Conservation (phyloP, 2,888 invertebrate genomes). For the Phrixothrix hirtus region DNA sequence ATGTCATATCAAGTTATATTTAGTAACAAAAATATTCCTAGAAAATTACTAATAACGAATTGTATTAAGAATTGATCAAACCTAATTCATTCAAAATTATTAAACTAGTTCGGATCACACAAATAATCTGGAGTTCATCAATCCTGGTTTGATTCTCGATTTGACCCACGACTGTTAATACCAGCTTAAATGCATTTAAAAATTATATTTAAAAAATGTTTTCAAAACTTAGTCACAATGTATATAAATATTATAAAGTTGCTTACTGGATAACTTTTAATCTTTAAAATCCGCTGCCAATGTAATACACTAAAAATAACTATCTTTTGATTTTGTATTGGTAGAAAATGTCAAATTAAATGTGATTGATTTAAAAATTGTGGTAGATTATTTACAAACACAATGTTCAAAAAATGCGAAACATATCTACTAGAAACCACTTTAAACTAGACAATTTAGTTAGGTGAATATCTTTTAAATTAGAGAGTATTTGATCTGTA, state of each 20-base stretch:
- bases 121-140: too few species aligned
- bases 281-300: background rate
- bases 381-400: constrained; percentile 10
- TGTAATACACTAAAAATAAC: constrained; percentile 6
- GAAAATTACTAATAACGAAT: too few species aligned
- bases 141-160: too few species aligned
- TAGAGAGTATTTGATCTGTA: background rate
- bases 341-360: constrained; percentile 25
- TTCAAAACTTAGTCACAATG: background rate
- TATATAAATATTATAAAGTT: background rate
- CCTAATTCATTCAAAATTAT: too few species aligned
- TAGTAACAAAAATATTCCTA: too few species aligned
- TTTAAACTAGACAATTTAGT: constrained; percentile 1
- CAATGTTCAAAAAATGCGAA: too few species aligned
- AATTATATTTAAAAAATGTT: background rate
- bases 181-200: too few species aligned
- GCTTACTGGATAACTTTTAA: background rate
- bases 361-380: constrained; percentile 26
- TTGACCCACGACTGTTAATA: too few species aligned
- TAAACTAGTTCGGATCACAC: too few species aligned
- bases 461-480: background rate
- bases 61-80: too few species aligned
- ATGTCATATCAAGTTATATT: too few species aligned
- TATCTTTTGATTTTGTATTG: constrained; percentile 12
- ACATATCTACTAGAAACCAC: constrained; percentile 15